Evolutionary conservation across 2,113 vertebrate species (phyloP).

Genomic region (Setophaga coronata): DNA sequence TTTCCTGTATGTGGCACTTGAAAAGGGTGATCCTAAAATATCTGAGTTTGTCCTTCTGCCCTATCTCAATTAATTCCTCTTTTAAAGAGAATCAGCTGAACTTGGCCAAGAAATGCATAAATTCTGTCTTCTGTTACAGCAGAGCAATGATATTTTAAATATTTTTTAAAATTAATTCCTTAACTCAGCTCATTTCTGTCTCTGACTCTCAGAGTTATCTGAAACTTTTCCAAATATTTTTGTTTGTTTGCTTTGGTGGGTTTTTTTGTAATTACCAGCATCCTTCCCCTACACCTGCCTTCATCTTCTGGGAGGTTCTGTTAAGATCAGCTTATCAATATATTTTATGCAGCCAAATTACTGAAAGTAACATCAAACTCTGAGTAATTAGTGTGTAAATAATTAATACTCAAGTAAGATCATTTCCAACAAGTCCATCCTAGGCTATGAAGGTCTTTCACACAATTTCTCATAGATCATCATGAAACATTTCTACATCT

Average conservation of each 20-base stretch:
- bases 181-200: background rate
- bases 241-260: background rate
- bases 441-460: background rate
- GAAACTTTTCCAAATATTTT: background rate
- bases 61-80: background rate
- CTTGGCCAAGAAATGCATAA: background rate
- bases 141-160: background rate
- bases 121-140: background rate
- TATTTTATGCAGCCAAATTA: background rate
- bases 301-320: background rate
- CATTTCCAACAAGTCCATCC: background rate
- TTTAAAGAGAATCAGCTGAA: background rate
- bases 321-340: background rate
- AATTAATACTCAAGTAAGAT: background rate
- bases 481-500: background rate
- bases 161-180: background rate
- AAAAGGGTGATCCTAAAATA: slow-evolving; percentile 14
- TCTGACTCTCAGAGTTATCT: background rate
- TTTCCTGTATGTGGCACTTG: background rate
- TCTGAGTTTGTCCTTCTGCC: background rate
- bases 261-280: background rate
- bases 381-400: background rate
- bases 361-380: background rate
- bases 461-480: background rate
- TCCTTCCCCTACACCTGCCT: background rate